phyloP scores from a whole-genome alignment of 92 coral and sea anemone species.

The Porites lobata region DNA sequence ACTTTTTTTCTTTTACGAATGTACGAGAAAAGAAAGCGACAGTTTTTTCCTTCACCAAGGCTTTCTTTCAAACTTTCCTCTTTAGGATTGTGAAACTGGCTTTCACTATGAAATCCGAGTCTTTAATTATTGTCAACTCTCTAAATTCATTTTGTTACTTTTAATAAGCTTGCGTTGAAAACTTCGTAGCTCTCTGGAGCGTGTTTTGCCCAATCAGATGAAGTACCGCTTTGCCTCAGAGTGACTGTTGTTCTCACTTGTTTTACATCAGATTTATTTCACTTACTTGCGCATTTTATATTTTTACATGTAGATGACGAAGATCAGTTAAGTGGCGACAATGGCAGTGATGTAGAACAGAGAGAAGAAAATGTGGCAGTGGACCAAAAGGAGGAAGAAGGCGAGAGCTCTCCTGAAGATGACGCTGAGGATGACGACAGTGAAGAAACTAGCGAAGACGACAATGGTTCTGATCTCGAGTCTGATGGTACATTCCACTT shows the following conservation, averaged over 20 bases:
- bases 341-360: conserved; percentile 10
- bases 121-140: neutral
- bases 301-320: neutral
- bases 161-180: neutral
- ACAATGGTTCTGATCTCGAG: conserved; percentile 40
- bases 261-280: too few relatives aligned
- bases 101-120: too few relatives aligned
- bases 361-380: conserved; percentile 25
- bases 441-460: conserved; percentile 63
- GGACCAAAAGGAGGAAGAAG: conserved; percentile 39
- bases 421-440: conserved; percentile 42
- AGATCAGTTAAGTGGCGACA: conserved; percentile 1
- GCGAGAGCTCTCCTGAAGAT: conserved; percentile 33
- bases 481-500: conserved; percentile 33
- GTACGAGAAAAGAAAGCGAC: too few relatives aligned
- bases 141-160: neutral
- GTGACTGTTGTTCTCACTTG: neutral
- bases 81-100: too few relatives aligned
- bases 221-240: neutral
- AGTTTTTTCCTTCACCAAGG: too few relatives aligned
- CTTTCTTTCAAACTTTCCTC: too few relatives aligned
- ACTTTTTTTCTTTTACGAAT: too few relatives aligned
- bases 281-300: neutral
- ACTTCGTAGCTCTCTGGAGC: too few relatives aligned
- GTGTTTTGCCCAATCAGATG: neutral